phyloP scores from a whole-genome alignment of 2,888 invertebrate species.

The Orgyia antiqua region DNA sequence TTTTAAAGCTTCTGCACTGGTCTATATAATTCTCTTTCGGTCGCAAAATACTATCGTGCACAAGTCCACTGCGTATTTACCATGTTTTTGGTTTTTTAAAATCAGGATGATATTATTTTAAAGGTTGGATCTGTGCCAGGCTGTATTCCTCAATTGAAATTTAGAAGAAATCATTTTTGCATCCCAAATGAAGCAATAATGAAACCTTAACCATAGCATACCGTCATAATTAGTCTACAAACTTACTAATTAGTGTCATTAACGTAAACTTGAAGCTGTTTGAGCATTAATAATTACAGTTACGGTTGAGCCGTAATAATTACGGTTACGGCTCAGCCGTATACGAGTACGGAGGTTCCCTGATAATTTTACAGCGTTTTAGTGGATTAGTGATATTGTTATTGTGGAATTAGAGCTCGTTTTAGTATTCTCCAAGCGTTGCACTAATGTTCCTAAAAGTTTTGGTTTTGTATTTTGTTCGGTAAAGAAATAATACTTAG shows the following conservation, averaged over 20 bases:
- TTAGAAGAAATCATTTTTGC: too few species aligned
- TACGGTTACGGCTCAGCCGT: slow-evolving; percentile 1
- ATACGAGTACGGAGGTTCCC: slow-evolving; percentile 2
- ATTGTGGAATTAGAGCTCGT: slow-evolving; percentile 15
- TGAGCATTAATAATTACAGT: slow-evolving; percentile 13
- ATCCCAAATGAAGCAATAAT: slow-evolving; percentile 14
- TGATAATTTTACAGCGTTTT: slow-evolving; percentile 12
- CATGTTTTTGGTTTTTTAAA: too few species aligned
- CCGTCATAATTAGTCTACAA: slow-evolving; percentile 14
- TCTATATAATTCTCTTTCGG: too few species aligned
- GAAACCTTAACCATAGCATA: slow-evolving; percentile 10
- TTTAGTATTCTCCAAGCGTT: background rate
- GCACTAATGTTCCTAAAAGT: background rate
- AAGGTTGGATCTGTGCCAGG: too few species aligned
- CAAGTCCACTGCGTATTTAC: too few species aligned
- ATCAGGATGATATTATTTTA: too few species aligned
- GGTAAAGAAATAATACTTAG: background rate
- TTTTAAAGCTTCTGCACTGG: too few species aligned
- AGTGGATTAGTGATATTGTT: slow-evolving; percentile 15
- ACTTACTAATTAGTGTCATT: slow-evolving; percentile 19
- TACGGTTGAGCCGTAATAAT: slow-evolving; percentile 11
- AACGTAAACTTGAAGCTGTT: slow-evolving; percentile 18
- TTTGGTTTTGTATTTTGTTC: background rate
- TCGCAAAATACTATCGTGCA: too few species aligned
- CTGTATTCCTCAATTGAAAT: too few species aligned